Evolutionary conservation across 2,113 vertebrate species (phyloP), one percentile per base, ranked within the genome.

Genomic region (Dascyllus trimaculatus): DNA sequence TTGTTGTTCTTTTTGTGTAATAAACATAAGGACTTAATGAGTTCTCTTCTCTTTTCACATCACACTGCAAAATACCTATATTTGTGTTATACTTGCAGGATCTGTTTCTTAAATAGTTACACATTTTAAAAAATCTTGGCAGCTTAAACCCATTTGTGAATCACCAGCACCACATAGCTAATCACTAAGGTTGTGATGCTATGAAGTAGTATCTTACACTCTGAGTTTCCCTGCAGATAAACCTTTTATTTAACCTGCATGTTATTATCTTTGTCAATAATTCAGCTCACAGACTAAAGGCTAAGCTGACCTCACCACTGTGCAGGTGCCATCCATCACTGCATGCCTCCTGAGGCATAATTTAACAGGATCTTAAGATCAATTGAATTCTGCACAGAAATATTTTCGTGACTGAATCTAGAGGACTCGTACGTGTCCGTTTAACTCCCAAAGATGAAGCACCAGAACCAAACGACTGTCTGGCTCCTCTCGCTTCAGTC

Each of bases 1-100:
- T 93, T 89, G 81, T 81, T 90, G 90, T 91, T 88, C 78, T 91
- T 90, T 93, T 89, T 89, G 85, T 91, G 85, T 90, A 93, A 93
- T 94, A 92, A 93, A 93, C 83, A 88, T 81, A 69, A 85, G 64
- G 77, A 86, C 66, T 11, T 46, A 71, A 38, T 17, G 1, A 32
- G 54, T 74, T 69, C 14, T 59, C 24, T 69, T 74, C 11, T 88
- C 32, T 69, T 82, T 81, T 81, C 17, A 65, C 11, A 29, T 67
- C 45, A 21, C 14, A 58, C 15, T 25, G 18, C 7, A 11, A 60
- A 66, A 17, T 24, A 56, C 14, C 13, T 48, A 29, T 17, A 25
- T 38, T 15, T 73, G 40, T 11, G 25, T 25, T 38, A 14, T 18
- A 64, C 32, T n/a, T 52, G 8, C 3, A 19, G 43, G 58, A 60